These are phyloP conservation scores for Dicerorhinus sumatrensis DNA, from an alignment of 2,113 vertebrate genomes.

Conservation along the genomic window DNA sequence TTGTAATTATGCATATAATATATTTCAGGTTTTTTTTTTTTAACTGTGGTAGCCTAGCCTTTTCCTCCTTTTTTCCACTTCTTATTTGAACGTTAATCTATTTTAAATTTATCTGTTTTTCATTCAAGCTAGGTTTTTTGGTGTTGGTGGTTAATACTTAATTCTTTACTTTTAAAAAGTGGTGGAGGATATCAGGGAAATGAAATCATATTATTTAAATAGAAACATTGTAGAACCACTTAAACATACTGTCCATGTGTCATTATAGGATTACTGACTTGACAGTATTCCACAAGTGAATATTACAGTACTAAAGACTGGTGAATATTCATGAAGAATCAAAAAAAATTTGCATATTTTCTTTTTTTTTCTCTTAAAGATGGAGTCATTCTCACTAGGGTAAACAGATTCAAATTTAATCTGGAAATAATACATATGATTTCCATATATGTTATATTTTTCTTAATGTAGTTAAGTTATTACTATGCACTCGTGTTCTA, in stretches of 20 bases:
- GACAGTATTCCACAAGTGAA: not conserved
- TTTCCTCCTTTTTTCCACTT: not conserved
- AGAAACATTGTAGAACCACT: not conserved
- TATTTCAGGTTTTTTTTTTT: not conserved
- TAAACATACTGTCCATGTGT: not conserved
- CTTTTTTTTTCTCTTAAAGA: not conserved
- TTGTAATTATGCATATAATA: not conserved
- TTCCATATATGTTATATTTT: constrained; percentile 70
- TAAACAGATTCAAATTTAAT: not conserved
- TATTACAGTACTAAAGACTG: not conserved
- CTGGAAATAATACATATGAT: not conserved
- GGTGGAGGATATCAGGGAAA: not conserved
- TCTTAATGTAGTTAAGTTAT: constrained; percentile 90
- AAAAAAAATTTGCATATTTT: not conserved
- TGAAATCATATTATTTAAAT: not conserved
- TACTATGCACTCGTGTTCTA: constrained; percentile 93
- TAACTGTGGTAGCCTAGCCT: not conserved
- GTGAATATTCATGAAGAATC: not conserved
- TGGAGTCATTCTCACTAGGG: not conserved
- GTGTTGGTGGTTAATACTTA: not conserved
- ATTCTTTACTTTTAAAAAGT: not conserved
- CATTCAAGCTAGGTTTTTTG: not conserved
- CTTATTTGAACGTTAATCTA: not conserved
- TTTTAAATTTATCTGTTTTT: not conserved
- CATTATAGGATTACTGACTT: not conserved